Evolutionary conservation across 2,797 vertebrate genomes (phyloP), one percentile per base, ranked within the genome.

Genomic region (Sebastes elongatus): DNA sequence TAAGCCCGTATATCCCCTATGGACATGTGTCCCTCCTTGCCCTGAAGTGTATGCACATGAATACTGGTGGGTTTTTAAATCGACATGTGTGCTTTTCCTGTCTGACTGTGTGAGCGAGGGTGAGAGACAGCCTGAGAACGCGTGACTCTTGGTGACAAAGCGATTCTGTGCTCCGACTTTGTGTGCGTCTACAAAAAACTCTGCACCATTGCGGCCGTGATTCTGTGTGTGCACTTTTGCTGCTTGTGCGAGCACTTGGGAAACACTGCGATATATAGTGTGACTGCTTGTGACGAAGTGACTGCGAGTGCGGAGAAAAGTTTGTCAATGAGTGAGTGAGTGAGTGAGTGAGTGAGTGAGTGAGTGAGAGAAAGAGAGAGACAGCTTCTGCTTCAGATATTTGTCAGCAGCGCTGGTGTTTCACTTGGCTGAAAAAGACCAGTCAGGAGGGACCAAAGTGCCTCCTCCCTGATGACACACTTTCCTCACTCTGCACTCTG

Each of bases 401-500:
- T 89, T 73, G 76, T 83, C 86, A 80, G 76, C 59, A 67, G 65
- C 32, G 72, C 71, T 68, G 70, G 80, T 78, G 90, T 87, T 79
- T 91, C 76, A 86, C 74, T 83, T 72, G 70, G 74, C 73, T 81
- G 35, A 85, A 83, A 72, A 78, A 80, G 86, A 83, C 81, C 74
- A 74, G 87, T 82, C 86, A 89, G 86, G 67, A 65, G 84, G 82
- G 83, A 85, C 60, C 79, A 11, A 38, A 77, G 80, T 23, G 64
- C 70, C 74, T 68, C 78, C 78, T 90, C 88, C 78, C 85, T 27
- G 35, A 81, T 86, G 89, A 82, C 90, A 89, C 89, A 89, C 84
- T 86, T 89, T 89, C 73, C 70, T 84, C 49, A 0, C 71, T 92
- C 71, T 92, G 86, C 88, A 88, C 92, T 92, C 80, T 73, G 61